Evolutionary conservation across 2,888 invertebrate genomes (phyloP).

Genomic region (Phaedon cochleariae): DNA sequence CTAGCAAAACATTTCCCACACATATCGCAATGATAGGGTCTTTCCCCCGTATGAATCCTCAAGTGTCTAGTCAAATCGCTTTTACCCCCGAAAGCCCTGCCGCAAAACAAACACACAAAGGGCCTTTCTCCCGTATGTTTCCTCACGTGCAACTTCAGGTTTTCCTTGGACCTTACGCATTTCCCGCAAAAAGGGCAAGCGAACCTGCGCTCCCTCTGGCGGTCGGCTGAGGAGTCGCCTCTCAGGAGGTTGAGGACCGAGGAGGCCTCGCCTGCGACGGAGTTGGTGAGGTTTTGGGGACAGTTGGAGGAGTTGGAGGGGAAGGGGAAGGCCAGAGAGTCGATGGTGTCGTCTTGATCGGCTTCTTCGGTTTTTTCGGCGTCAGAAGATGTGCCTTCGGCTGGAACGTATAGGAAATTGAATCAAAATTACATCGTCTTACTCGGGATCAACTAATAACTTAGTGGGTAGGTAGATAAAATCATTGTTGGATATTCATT

Average conservation of each 20-base stretch:
- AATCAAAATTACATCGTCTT: too few relatives aligned
- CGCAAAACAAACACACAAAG: conserved; percentile 91
- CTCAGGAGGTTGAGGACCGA: too few relatives aligned
- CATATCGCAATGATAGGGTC: conserved; percentile 91
- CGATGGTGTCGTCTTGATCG: conserved; percentile 77
- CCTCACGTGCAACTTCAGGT: conserved; percentile 85
- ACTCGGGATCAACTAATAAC: too few relatives aligned
- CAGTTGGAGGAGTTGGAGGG: too few relatives aligned
- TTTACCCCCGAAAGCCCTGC: conserved; percentile 87
- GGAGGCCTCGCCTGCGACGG: conserved; percentile 72
- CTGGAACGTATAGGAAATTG: conserved; percentile 37
- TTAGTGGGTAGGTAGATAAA: too few relatives aligned
- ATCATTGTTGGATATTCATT: too few relatives aligned
- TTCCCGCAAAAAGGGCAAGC: conserved; percentile 91
- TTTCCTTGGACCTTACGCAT: conserved; percentile 88
- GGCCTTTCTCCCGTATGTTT: conserved; percentile 90
- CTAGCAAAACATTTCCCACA: conserved; percentile 92
- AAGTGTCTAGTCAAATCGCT: conserved; percentile 87
- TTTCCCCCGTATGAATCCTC: conserved; percentile 87
- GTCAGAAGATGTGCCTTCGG: conserved; percentile 55
- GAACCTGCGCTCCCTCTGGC: conserved; percentile 79
- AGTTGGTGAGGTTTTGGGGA: too few relatives aligned
- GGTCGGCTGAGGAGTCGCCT: too few relatives aligned
- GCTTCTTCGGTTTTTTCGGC: conserved; percentile 55
- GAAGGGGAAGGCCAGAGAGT: conserved; percentile 68